Evolutionary conservation across 2,797 vertebrate species (phyloP).

Genomic region (Hirundo rustica): DNA sequence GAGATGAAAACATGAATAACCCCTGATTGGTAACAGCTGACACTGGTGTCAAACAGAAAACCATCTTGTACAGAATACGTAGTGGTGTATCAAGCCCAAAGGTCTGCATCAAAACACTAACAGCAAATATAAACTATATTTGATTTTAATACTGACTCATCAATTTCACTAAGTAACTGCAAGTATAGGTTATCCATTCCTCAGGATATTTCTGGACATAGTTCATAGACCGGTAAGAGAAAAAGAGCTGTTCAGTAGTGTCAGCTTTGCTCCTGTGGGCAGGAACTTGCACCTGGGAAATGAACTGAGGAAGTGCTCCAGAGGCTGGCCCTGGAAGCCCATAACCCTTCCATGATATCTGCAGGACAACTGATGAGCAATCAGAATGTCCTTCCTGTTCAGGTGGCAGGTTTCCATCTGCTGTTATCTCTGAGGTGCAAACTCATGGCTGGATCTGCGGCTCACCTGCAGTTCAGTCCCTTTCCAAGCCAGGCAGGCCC

Average conservation of each 20-base stretch:
- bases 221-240: background rate
- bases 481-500: background rate
- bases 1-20: background rate
- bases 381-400: background rate
- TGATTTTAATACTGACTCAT: slow-evolving; percentile 2
- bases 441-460: background rate
- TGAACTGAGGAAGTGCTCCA: background rate
- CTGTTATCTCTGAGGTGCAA: slow-evolving; percentile 13
- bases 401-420: background rate
- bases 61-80: background rate
- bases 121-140: background rate
- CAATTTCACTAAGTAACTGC: background rate
- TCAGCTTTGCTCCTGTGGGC: background rate
- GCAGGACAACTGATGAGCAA: background rate
- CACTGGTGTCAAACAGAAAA: background rate
- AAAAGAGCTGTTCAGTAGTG: background rate
- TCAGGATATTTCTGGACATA: background rate
- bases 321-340: background rate
- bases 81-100: background rate
- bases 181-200: background rate
- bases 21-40: background rate
- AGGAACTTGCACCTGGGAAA: background rate
- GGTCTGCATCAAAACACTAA: slow-evolving; percentile 36
- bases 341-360: background rate
- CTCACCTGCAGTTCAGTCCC: background rate